Evolutionary conservation across 1,140 invertebrate genomes (phyloP).

Genomic region (Antheraea mylitta): DNA sequence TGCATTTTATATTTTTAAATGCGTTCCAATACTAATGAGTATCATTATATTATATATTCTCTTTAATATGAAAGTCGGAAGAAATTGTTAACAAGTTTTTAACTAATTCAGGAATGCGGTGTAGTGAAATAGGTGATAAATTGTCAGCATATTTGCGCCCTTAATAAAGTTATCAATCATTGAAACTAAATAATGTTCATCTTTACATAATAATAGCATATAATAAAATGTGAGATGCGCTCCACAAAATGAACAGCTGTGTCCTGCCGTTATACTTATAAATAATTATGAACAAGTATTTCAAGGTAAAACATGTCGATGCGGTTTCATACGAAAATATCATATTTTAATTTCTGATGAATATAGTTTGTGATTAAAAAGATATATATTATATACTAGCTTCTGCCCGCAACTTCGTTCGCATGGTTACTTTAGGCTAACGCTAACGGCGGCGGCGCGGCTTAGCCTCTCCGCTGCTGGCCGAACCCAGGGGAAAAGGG

Average conservation of each 20-base stretch:
- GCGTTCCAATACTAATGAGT: no score
- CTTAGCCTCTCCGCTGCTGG: no score
- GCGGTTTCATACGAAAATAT: background rate
- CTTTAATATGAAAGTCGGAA: background rate
- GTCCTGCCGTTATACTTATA: conserved; percentile 1
- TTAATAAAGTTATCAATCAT: conserved; percentile 1
- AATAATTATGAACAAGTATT: conserved; percentile 8
- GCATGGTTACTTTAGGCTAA: no score
- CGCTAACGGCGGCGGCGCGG: no score
- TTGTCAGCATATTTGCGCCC: background rate
- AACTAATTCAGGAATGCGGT: background rate
- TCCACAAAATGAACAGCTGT: background rate
- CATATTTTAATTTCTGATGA: background rate
- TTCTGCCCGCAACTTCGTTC: no score
- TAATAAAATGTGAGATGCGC: background rate
- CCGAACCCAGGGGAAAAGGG: no score
- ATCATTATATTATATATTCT: no score
- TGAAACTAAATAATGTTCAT: background rate
- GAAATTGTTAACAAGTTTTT: background rate
- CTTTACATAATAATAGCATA: background rate
- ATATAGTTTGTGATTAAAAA: no score
- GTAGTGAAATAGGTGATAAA: background rate
- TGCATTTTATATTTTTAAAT: no score
- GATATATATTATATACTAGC: no score
- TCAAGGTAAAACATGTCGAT: conserved; percentile 4